Evolutionary conservation across 2,113 vertebrate species (phyloP).

Genomic region (Ammodytes marinus): DNA sequence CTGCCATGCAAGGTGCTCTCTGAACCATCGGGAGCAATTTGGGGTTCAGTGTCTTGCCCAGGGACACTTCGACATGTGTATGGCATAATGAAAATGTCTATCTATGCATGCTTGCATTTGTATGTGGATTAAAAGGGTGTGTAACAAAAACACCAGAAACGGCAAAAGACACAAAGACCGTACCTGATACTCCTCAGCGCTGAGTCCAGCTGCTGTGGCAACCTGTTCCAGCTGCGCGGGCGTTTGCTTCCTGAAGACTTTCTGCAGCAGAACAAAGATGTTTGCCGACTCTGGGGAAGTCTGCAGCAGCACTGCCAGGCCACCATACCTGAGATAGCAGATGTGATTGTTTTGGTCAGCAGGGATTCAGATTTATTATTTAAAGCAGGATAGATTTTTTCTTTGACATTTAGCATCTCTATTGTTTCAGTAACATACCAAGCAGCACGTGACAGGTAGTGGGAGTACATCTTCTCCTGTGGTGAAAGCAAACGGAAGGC

Average conservation of each 20-base stretch:
- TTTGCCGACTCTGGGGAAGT: constrained; percentile 91
- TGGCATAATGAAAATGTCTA: background rate
- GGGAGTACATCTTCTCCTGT: constrained; percentile 90
- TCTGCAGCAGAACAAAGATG: constrained; percentile 90
- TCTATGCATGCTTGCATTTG: background rate
- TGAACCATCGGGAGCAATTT: too few relatives aligned
- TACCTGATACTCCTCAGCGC: constrained; percentile 91
- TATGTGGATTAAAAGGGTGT: background rate
- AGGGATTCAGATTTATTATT: background rate
- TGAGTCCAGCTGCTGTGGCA: constrained; percentile 86
- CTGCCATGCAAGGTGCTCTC: too few relatives aligned
- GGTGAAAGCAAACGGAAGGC: constrained; percentile 90
- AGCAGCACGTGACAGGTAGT: constrained; percentile 89
- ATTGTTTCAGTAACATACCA: constrained; percentile 81
- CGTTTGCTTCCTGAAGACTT: constrained; percentile 88
- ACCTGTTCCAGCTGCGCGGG: constrained; percentile 84
- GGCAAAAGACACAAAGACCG: background rate
- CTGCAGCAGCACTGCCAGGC: constrained; percentile 90
- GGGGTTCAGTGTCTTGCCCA: too few relatives aligned
- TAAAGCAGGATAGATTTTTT: background rate
- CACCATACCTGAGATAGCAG: constrained; percentile 86
- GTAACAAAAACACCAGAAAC: background rate
- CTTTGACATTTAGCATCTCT: background rate
- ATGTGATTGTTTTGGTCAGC: background rate
- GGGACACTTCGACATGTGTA: background rate